Conservation (phyloP, 2,888 invertebrate species). For the Schizaphis graminum region DNA sequence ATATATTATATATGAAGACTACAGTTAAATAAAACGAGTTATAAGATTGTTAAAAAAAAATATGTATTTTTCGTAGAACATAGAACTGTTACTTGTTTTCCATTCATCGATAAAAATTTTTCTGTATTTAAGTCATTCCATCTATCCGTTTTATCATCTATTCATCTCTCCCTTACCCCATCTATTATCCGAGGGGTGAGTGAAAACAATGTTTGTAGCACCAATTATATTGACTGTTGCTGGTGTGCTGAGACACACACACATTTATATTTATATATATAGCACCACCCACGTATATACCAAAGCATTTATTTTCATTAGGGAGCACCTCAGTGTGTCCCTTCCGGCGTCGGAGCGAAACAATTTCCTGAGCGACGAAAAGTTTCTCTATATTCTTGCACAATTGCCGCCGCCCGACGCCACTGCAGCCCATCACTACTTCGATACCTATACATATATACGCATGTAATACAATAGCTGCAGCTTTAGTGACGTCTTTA, state of each 20-base stretch:
- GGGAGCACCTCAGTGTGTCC: slow-evolving; percentile 49
- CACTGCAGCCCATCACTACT: not conserved
- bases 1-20: not conserved
- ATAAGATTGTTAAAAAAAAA: not conserved
- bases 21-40: not conserved
- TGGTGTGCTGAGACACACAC: not conserved
- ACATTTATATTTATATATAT: not conserved
- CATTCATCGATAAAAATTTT: not conserved
- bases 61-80: not conserved
- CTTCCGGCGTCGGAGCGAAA: slow-evolving; percentile 58
- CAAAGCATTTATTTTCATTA: slow-evolving; percentile 61
- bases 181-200: not conserved
- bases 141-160: not conserved
- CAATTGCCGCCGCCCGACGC: not conserved
- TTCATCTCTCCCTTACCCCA: not conserved
- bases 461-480: not conserved
- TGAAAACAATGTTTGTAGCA: slow-evolving; percentile 21
- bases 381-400: not conserved
- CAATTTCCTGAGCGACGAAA: slow-evolving; percentile 59
- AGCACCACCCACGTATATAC: not conserved
- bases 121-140: not conserved
- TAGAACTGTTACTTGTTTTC: not conserved
- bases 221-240: slow-evolving; percentile 29
- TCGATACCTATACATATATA: not conserved
- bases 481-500: slow-evolving; percentile 17